These are phyloP conservation scores for Polydrusus cervinus DNA, from an alignment of 2,888 invertebrate species.

Conservation along the genomic window DNA sequence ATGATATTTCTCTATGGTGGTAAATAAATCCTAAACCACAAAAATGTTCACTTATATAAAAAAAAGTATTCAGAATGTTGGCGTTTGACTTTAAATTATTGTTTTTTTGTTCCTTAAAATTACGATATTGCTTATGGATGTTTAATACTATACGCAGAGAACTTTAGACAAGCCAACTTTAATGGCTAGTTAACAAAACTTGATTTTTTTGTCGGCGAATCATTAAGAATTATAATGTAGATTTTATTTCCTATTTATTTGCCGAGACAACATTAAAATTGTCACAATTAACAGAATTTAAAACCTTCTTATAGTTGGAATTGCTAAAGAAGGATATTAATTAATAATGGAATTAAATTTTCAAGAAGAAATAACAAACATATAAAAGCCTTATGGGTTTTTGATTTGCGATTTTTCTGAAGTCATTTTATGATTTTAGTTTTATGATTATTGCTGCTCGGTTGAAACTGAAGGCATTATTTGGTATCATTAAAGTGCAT, in stretches of 20 bases:
- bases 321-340: constrained; percentile 47
- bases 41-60: too few relatives aligned
- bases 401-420: constrained; percentile 22
- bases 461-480: not conserved
- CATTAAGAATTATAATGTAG: constrained; percentile 45
- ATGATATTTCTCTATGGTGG: too few relatives aligned
- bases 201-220: constrained; percentile 50
- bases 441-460: constrained; percentile 26
- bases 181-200: constrained; percentile 42
- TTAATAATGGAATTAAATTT: constrained; percentile 50
- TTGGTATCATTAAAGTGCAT: not conserved
- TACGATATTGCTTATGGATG: constrained; percentile 41
- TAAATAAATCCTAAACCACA: too few relatives aligned
- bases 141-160: constrained; percentile 36
- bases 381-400: constrained; percentile 27
- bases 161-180: constrained; percentile 34
- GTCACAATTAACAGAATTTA: constrained; percentile 55
- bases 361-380: constrained; percentile 39
- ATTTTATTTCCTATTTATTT: constrained; percentile 49
- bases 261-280: constrained; percentile 49
- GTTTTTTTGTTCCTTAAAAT: constrained; percentile 32
- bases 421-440: constrained; percentile 34
- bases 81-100: constrained; percentile 15
- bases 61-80: not conserved
- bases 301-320: constrained; percentile 45